Evolutionary conservation across 2,888 invertebrate genomes (phyloP).

Genomic region (Scaptomyza tumidula): DNA sequence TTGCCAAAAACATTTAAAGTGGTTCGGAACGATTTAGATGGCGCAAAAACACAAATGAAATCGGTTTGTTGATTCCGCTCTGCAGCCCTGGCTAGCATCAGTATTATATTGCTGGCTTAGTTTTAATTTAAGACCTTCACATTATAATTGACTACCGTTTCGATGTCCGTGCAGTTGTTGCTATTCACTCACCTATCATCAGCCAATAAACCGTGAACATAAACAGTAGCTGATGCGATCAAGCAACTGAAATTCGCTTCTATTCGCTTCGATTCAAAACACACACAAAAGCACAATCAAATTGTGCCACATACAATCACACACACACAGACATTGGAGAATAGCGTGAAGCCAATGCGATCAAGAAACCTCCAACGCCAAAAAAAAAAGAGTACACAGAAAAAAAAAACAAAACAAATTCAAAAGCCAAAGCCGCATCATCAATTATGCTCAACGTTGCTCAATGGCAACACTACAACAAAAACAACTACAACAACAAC

Average conservation of each 20-base stretch:
- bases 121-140: constrained; percentile 51
- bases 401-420: constrained; percentile 40
- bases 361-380: constrained; percentile 56
- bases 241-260: constrained; percentile 54
- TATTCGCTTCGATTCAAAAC: constrained; percentile 34
- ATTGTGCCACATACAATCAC: constrained; percentile 1
- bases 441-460: constrained; percentile 78
- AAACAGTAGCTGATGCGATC: constrained; percentile 73
- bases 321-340: constrained; percentile 10
- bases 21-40: background rate
- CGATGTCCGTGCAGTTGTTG: constrained; percentile 2
- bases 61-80: background rate
- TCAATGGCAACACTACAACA: constrained; percentile 58
- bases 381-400: constrained; percentile 14
- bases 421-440: constrained; percentile 76
- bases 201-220: constrained; percentile 66
- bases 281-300: constrained; percentile 34
- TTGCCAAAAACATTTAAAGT: no score
- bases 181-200: constrained; percentile 51
- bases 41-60: background rate
- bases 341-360: constrained; percentile 72
- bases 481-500: constrained; percentile 34
- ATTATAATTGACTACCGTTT: constrained; percentile 41
- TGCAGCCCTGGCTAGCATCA: background rate
- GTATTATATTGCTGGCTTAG: constrained; percentile 21